Percentiles rank a stretch among this genome's conserved stretches.
These are phyloP conservation scores for Nomada ruficornis DNA, from an alignment of 2,888 invertebrate species.

Conservation along the genomic window DNA sequence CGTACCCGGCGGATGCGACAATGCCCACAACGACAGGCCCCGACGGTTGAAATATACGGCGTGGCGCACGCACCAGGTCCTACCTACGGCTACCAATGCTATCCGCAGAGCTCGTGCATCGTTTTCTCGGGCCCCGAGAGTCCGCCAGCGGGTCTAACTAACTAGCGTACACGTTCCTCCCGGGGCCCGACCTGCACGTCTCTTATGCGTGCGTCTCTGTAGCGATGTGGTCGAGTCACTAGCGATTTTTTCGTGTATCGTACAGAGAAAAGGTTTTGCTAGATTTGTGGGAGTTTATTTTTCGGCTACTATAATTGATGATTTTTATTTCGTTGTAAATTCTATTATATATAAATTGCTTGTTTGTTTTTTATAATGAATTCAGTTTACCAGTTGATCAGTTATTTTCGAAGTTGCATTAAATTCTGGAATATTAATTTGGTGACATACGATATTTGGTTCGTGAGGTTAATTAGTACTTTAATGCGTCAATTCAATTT, in stretches of 20 bases:
- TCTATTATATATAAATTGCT: too few relatives aligned
- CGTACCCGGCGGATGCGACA: constrained; percentile 47
- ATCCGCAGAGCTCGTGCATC: constrained; percentile 60
- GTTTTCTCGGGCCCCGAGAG: constrained; percentile 66
- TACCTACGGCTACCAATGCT: constrained; percentile 68
- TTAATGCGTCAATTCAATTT: too few relatives aligned
- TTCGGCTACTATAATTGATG: too few relatives aligned
- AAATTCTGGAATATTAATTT: too few relatives aligned
- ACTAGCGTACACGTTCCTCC: constrained; percentile 76
- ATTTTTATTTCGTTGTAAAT: too few relatives aligned
- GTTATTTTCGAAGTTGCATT: too few relatives aligned
- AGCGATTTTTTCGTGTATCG: not conserved
- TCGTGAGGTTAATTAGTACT: too few relatives aligned
- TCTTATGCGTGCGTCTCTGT: constrained; percentile 53
- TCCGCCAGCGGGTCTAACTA: constrained; percentile 76
- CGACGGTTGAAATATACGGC: constrained; percentile 56
- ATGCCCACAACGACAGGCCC: constrained; percentile 28
- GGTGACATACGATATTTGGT: too few relatives aligned
- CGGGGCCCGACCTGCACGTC: constrained; percentile 61
- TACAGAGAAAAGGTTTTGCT: not conserved
- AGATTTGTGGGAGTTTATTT: not conserved
- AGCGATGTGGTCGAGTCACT: constrained; percentile 63
- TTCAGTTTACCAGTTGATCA: too few relatives aligned
- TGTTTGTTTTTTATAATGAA: too few relatives aligned
- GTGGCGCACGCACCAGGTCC: constrained; percentile 64